Evolutionary conservation across 2,113 vertebrate species (phyloP), one percentile per base, ranked within the genome.

Genomic region (Oreochromis aureus): DNA sequence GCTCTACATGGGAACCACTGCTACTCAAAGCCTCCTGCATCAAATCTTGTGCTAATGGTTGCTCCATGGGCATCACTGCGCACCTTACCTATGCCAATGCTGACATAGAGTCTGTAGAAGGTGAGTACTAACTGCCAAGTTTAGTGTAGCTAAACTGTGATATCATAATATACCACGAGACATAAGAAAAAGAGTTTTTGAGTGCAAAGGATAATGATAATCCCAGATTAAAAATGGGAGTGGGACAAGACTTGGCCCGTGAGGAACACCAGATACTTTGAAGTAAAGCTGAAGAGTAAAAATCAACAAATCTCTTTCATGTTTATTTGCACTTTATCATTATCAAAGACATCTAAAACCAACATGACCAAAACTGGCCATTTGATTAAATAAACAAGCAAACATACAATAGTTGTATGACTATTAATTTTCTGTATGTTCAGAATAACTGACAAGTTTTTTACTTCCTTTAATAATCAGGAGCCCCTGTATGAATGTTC

Each of bases 21-120:
- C 96, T 98, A 7, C 96, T 99, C 82, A 98, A 98, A 90, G 96
- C 97, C 89, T 99, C 98, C 78, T 95, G 90, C 80, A 97, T 99
- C 83, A 98, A 97, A 93, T 98, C 98, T 82, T 98, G 97, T 89
- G 97, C 98, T 93, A 98, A 98, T 0, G 98, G 98, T 10, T 98
- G 97, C 91, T 97, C 97, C 44, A 93, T 99, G 94, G 98, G 97
- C 92, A 96, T 98, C 94, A 97, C 96, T 1, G 96, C 97, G 22
- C 96, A 97, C 66, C 97, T 99, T 5, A 96, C 95, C 18, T 99
- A 99, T 83, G 96, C 93, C 92, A 99, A 99, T 84, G 95, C 97
- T 24, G 96, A 96, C 19, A 73, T 91, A 30, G 97, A 98, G 83
- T 96, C 98, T 0, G 97, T 99, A 84, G 98, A 99, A 94, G 98